A percentile compares a stretch with the other conserved stretches of the same genome.
phyloP scores from a whole-genome alignment of 2,113 vertebrate genomes.

The Steatornis caripensis region DNA sequence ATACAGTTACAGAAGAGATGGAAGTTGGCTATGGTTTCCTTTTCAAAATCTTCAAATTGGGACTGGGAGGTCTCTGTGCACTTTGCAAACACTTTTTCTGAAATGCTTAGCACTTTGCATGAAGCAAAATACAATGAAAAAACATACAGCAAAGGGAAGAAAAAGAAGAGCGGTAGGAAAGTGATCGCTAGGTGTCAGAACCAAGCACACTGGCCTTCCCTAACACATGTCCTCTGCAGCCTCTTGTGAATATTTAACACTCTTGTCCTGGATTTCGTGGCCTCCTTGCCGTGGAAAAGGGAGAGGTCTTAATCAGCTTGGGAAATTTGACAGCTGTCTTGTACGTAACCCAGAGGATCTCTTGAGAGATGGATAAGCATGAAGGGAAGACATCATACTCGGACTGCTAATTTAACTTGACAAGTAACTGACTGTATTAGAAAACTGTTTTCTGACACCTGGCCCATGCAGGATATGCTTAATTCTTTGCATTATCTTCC shows the following conservation, averaged over 20 bases:
- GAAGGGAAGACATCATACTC: background rate
- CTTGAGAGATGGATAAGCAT: background rate
- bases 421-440: background rate
- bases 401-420: background rate
- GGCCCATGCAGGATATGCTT: background rate
- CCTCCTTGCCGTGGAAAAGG: background rate
- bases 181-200: background rate
- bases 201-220: background rate
- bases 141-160: background rate
- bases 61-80: background rate
- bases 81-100: background rate
- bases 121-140: background rate
- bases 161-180: background rate
- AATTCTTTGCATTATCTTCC: background rate
- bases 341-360: background rate
- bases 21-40: background rate
- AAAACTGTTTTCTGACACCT: background rate
- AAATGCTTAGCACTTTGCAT: background rate
- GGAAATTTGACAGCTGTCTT: background rate
- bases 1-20: background rate
- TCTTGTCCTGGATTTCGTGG: background rate
- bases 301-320: background rate
- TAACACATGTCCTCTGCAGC: background rate
- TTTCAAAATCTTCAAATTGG: background rate
- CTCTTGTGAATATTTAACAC: background rate